Evolutionary conservation across 2,888 invertebrate species (phyloP), one percentile per base, ranked within the genome.

Genomic region (Heliconius sara): DNA sequence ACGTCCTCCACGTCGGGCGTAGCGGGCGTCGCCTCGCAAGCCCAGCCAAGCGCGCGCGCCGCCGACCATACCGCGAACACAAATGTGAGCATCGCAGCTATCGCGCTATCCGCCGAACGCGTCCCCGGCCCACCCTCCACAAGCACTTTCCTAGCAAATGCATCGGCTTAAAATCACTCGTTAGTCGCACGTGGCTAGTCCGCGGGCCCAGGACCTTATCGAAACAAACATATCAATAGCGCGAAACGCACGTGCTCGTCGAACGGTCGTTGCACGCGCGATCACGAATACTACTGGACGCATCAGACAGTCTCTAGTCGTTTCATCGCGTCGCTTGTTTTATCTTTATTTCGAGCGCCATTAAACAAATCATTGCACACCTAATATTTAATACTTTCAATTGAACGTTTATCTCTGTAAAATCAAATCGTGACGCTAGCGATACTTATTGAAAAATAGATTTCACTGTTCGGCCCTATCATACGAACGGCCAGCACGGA

Each of bases 21-120:
- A 81, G 87, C 81, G 80, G 89, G 87, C 83, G 84, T 87, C 78
- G 86, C 85, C 78, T 92, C 93, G 88, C 89, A 89, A 84, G 91
- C 87, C 93, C 92, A 93, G 87, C 95, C 93, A 87, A 96, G 92
- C 92, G 96, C 96, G 90, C 96, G 96, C 88, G 96, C 95, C 85
- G 95, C 95, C 87, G 96, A 95, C 96, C 96, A 96, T 92, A 96
- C 92, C 91, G 96, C 95, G 88, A 96, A 96, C 87, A 96, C 95
- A 88, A 96, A 90, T 88, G 96, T 96, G 92, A 96, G 92, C 96
- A 96, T 96, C 82, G 87, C 87, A 84, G 85, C 90, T 93, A 92
- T 85, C 92, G 90, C 85, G 89, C 89, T 88, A 89, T 90, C 84
- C 91, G 89, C 86, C 88, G 84, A 82, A 85, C 87, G 83, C 90